These are phyloP conservation scores for Poecilia wingei DNA, from an alignment of 2,797 vertebrate genomes.

Conservation along the genomic window DNA sequence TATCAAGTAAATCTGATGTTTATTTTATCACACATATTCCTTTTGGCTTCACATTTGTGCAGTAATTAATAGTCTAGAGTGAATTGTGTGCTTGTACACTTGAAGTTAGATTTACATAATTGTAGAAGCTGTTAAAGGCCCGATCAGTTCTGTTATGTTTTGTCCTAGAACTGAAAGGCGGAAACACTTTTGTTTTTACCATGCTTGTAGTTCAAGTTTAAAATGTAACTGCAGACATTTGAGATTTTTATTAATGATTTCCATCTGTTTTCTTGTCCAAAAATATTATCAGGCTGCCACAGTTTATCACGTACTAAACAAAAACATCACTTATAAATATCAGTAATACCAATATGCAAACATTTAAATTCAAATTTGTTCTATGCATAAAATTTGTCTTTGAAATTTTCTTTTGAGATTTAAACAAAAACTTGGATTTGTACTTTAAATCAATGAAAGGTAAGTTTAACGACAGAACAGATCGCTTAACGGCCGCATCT, in stretches of 20 bases:
- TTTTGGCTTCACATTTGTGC: not conserved
- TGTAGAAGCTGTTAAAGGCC: not conserved
- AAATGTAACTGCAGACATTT: not conserved
- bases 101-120: not conserved
- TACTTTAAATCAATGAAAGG: not conserved
- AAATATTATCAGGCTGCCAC: not conserved
- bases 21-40: not conserved
- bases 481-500: too few species aligned
- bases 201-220: not conserved
- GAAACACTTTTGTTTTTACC: not conserved
- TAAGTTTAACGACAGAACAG: too few species aligned
- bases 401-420: not conserved
- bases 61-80: not conserved
- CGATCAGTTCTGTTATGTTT: not conserved
- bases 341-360: not conserved
- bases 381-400: not conserved
- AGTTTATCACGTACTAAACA: not conserved
- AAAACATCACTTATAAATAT: not conserved
- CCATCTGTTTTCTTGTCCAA: not conserved
- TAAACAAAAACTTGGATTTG: not conserved
- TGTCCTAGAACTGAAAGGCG: not conserved
- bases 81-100: not conserved
- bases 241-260: not conserved
- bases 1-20: not conserved
- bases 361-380: not conserved